Evolutionary conservation across 1,140 invertebrate species (phyloP).

Genomic region (Ctenoplectra terminalis): DNA sequence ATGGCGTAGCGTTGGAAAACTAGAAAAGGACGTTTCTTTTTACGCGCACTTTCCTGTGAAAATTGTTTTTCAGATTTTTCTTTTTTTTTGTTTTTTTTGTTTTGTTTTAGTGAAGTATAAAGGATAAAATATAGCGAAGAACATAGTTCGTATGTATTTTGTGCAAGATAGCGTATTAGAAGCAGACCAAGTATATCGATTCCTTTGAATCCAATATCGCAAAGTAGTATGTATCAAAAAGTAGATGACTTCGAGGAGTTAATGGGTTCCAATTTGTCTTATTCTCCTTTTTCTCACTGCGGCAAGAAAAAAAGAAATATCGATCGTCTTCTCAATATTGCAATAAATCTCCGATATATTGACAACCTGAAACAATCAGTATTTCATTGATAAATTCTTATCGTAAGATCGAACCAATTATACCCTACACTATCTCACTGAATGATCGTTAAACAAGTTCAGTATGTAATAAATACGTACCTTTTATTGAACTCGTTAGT

Average conservation of each 20-base stretch:
- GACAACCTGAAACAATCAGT: neutral
- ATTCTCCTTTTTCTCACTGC: neutral
- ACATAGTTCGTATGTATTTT: too few relatives aligned
- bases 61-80: too few relatives aligned
- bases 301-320: neutral
- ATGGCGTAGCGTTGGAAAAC: neutral
- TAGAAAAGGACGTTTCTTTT: neutral
- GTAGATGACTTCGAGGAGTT: neutral
- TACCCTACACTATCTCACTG: neutral
- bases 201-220: neutral
- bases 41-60: neutral
- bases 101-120: too few relatives aligned
- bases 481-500: neutral
- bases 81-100: too few relatives aligned
- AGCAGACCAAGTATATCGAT: too few relatives aligned
- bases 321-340: too few relatives aligned
- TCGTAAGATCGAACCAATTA: neutral
- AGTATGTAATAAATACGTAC: neutral
- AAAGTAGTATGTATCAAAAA: neutral
- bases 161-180: too few relatives aligned
- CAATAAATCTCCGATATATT: neutral
- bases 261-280: neutral
- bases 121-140: too few relatives aligned
- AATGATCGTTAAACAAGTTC: neutral
- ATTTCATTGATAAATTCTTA: neutral